Base-by-base conservation (phyloP, 2,888 invertebrate species). In the Agonopterix alstromeriana region DNA sequence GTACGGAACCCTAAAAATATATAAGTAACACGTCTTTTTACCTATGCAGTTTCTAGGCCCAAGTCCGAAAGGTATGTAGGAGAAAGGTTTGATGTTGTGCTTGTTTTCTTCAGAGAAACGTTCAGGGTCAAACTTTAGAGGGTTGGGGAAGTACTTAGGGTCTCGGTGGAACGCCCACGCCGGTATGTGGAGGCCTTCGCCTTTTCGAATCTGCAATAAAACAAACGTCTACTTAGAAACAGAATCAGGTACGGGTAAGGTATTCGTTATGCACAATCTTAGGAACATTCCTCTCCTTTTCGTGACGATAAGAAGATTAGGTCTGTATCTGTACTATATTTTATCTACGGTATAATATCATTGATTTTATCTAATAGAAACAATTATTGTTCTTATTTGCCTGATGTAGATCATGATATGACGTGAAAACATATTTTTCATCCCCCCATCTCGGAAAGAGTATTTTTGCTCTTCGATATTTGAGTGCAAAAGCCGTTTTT, bases 31-130 rank as follows among this genome's bases (percentile, higher is more conserved):
- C 14, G 14, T 42, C 3, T 42, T 42, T 14, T 65, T 55, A 76
- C 91, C 92, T 46, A 92, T 90, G 54, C 91, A 92, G 58, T 82
- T 90, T 46, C 91, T 79, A 2, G 88, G 91, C 3, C 92, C 92
- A 7, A 77, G 9, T 3, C 91, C 91, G 51, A 91, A 91, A 0
- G 91, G 90, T 51, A 84, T 53, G 49, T 85, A 90, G 8, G 62
- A 50, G 4, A 53, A 55, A 0, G 58, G 53, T 5, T 60, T 44
- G n/a, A 70, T 62, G 0, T 78, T 79, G 0, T 71, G 64, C 55
- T 85, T 90, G 55, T 91, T 91, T 52, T 90, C 89, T 0, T 90
- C 85, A n/a, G 72, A 90, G 55, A 91, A 91, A 36, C 91, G 63
- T 54, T 90, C 76, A n/a, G 91, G 91, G 57, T 91, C 86, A 50